Evolutionary conservation across 2,797 vertebrate genomes (phyloP).

Genomic region (Euthynnus affinis): DNA sequence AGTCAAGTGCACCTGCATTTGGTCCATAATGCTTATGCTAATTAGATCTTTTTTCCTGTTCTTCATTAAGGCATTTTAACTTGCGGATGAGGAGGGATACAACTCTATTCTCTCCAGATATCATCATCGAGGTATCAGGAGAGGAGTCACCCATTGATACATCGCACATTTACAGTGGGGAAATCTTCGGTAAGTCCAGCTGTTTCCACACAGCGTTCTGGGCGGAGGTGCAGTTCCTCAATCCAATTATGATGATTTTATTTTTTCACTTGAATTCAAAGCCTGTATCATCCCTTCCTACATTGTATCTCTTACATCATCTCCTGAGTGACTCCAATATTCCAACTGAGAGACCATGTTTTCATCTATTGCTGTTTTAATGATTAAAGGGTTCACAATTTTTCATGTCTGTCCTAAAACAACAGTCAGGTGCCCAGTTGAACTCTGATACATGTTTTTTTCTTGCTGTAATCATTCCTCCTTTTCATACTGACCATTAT

Average conservation of each 20-base stretch:
- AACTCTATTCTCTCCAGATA: conserved; percentile 91
- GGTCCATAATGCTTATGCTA: neutral
- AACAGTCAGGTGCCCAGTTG: too few species aligned
- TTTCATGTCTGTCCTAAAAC: too few species aligned
- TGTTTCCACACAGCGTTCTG: conserved; percentile 5
- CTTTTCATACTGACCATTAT: neutral
- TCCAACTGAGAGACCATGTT: neutral
- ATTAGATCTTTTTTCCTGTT: conserved; percentile 9
- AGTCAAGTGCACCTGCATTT: neutral
- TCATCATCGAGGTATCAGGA: conserved; percentile 92
- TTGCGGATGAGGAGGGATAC: conserved; percentile 94
- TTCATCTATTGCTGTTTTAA: neutral
- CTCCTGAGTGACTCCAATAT: neutral
- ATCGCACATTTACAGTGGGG: conserved; percentile 98
- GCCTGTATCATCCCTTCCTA: neutral
- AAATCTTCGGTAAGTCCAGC: conserved; percentile 91
- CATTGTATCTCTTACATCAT: neutral
- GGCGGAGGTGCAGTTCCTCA: neutral
- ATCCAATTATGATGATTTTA: neutral
- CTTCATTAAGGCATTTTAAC: conserved; percentile 90
- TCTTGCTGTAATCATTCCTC: too few species aligned
- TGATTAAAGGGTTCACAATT: too few species aligned
- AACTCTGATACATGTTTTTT: too few species aligned
- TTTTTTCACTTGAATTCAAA: conserved; percentile 22
- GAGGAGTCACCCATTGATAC: conserved; percentile 89